These are phyloP conservation scores for Radopholus similis DNA, from an alignment of 1,140 invertebrate genomes.

Conservation along the genomic window DNA sequence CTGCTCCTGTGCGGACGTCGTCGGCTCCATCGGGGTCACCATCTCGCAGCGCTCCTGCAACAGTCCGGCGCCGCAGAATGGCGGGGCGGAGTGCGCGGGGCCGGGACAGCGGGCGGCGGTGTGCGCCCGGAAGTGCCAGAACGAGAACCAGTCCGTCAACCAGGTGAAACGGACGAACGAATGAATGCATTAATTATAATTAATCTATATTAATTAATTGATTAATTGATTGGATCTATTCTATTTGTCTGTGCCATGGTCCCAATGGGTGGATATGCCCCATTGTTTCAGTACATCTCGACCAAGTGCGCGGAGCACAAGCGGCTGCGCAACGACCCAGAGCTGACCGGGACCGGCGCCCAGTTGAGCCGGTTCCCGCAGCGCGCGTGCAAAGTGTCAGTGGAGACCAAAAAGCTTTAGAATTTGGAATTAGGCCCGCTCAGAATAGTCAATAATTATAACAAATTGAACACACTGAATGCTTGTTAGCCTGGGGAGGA, in stretches of 20 bases:
- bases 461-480: too few species aligned
- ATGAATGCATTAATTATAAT: not conserved
- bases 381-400: slow-evolving; percentile 59
- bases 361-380: slow-evolving; percentile 57
- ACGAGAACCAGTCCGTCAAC: slow-evolving; percentile 44
- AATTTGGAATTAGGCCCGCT: too few species aligned
- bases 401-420: too few species aligned
- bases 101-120: slow-evolving; percentile 48
- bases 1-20: slow-evolving; percentile 45
- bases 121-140: slow-evolving; percentile 43
- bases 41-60: slow-evolving; percentile 35
- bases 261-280: not conserved
- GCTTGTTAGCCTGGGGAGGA: too few species aligned
- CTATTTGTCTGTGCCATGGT: not conserved
- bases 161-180: slow-evolving; percentile 29
- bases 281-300: slow-evolving; percentile 13
- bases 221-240: not conserved
- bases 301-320: slow-evolving; percentile 55
- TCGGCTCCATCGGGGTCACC: slow-evolving; percentile 47
- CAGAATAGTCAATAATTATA: too few species aligned
- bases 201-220: not conserved
- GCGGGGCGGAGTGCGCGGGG: slow-evolving; percentile 53
- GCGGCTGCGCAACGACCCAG: slow-evolving; percentile 50
- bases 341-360: slow-evolving; percentile 54
- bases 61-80: slow-evolving; percentile 48